Base-by-base conservation (phyloP, 2,113 vertebrate species). In the Trogon melanurus region DNA sequence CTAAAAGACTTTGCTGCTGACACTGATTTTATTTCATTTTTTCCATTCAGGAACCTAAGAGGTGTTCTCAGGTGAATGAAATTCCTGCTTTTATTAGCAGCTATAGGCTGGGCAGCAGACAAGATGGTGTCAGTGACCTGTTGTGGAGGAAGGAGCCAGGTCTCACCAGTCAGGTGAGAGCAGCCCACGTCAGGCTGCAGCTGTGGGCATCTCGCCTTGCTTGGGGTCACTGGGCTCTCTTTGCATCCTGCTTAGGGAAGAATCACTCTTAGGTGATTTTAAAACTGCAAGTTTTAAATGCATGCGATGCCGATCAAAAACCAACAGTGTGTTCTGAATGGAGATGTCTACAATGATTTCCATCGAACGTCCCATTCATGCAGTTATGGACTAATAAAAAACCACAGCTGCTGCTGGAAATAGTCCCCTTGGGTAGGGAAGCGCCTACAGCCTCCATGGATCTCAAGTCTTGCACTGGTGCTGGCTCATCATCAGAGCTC, bases 391-490 rank as follows among this genome's bases (percentile, higher is more conserved):
- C 25, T 25, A 11, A 19, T 17, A 22, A 18, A 45, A 41, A 88
- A 36, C 1, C 1, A 2, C 34, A 79, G 48, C 74, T 88, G 53
- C 66, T 82, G 53, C 70, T 88, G 66, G 66, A 41, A 62, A 64
- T 19, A 20, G 19, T 65, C 45, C 53, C 38, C 48, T 83, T 16
- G 38, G 38, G 58, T 20, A n/a, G 23, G 66, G n/a, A 36, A 80
- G 61, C 5, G 2, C 44, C 60, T 29, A 8, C 1, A 2, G 3
- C 38, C 51, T 53, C 45, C 34, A 3, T 2, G 2, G 11, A 15
- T 61, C 23, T 54, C 41, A 69, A 56, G 21, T 21, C n/a, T 72
- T 67, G 56, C 54, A 21, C 30, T 19, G 53, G 22, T 0, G 1
- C 62, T 67, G 50, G n/a, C 30, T 89, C 25, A 32, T 54, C 17